Evolutionary conservation across 2,113 vertebrate genomes (phyloP).

Genomic region (Vireo altiloquus): DNA sequence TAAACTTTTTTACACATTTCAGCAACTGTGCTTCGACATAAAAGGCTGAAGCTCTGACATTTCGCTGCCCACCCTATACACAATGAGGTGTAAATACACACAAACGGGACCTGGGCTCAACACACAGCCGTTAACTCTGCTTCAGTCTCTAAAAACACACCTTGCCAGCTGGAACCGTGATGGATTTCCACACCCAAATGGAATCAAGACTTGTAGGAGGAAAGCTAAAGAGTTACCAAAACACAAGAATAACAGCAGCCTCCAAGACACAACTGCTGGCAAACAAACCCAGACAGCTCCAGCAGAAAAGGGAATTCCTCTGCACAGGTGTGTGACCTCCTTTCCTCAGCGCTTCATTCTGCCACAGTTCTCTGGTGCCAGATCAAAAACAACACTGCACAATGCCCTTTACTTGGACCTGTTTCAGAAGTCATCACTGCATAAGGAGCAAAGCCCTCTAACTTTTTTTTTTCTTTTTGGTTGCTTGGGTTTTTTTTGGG

Average conservation of each 20-base stretch:
- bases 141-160: neutral
- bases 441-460: neutral
- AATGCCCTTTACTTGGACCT: neutral
- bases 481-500: neutral
- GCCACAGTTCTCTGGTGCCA: neutral
- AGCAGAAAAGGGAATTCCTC: neutral
- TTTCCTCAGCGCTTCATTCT: neutral
- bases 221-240: neutral
- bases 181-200: neutral
- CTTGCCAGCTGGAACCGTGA: neutral
- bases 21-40: neutral
- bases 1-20: neutral
- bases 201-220: neutral
- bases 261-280: neutral
- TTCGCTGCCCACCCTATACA: rapidly evolving
- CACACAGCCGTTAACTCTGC: rapidly evolving
- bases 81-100: neutral
- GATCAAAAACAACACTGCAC: neutral
- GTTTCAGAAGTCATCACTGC: neutral
- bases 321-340: neutral
- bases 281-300: neutral
- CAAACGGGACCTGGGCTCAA: neutral
- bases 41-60: neutral
- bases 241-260: neutral
- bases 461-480: neutral